These are phyloP conservation scores for Bucorvus abyssinicus DNA, from an alignment of 2,797 vertebrate species.

Conservation along the genomic window DNA sequence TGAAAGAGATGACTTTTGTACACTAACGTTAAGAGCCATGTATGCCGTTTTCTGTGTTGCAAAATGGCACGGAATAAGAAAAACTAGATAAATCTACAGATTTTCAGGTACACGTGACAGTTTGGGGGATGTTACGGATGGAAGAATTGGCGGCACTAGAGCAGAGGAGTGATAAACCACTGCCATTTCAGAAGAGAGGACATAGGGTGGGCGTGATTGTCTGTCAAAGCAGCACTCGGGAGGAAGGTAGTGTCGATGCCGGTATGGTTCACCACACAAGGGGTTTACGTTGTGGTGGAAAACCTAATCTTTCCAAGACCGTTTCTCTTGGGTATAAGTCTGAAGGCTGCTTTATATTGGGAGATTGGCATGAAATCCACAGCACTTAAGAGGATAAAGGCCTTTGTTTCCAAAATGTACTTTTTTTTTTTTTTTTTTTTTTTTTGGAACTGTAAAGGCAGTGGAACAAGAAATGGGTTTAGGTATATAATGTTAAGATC, in stretches of 20 bases:
- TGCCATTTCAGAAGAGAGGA: not conserved
- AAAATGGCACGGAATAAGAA: not conserved
- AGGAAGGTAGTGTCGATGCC: constrained; percentile 7
- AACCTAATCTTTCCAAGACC: constrained; percentile 25
- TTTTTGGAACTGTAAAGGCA: constrained; percentile 10
- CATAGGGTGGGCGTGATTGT: not conserved
- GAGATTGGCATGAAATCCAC: constrained; percentile 59
- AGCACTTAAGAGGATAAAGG: constrained; percentile 45
- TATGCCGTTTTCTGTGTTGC: not conserved
- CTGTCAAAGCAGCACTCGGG: not conserved
- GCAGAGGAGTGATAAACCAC: not conserved
- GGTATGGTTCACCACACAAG: not conserved
- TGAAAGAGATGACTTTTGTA: not conserved
- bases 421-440: too few species aligned
- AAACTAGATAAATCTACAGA: accelerated
- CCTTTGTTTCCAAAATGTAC: constrained; percentile 58
- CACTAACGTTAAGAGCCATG: accelerated
- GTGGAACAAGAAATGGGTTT: constrained; percentile 23
- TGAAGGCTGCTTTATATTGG: constrained; percentile 55
- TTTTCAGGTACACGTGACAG: not conserved
- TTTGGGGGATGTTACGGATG: not conserved
- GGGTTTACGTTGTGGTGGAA: constrained; percentile 34
- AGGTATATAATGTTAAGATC: constrained; percentile 14
- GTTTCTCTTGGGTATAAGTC: constrained; percentile 20
- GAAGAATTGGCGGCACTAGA: not conserved